These are phyloP conservation scores for Zhengitettix transpicula DNA, from an alignment of 2,888 invertebrate genomes.

Conservation along the genomic window DNA sequence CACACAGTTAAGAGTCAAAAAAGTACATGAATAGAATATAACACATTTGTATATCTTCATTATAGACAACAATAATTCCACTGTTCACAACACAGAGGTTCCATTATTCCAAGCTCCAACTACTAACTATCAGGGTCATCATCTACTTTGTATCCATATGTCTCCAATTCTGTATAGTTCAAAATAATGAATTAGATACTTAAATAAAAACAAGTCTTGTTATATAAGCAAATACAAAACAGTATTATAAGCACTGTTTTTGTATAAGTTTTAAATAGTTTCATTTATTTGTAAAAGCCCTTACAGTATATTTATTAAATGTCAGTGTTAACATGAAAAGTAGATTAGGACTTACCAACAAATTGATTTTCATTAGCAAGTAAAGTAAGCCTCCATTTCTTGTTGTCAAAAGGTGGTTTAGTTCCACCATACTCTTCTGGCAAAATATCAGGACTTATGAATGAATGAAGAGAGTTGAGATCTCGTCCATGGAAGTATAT, in stretches of 20 bases:
- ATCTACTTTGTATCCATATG: constrained; percentile 6
- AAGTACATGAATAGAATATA: too few relatives aligned
- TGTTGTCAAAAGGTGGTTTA: constrained; percentile 23
- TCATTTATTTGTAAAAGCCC: too few relatives aligned
- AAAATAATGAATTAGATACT: not conserved
- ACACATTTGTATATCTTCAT: too few relatives aligned
- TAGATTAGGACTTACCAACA: constrained; percentile 18
- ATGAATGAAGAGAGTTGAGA: constrained; percentile 23
- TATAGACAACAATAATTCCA: too few relatives aligned
- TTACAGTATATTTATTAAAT: not conserved
- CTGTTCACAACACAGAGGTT: too few relatives aligned
- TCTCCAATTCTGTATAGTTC: constrained; percentile 7
- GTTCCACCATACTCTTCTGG: constrained; percentile 26
- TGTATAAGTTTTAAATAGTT: too few relatives aligned
- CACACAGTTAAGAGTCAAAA: too few relatives aligned
- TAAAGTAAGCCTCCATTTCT: constrained; percentile 24
- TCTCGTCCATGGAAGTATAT: constrained; percentile 28
- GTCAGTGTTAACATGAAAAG: not conserved
- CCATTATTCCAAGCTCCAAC: too few relatives aligned
- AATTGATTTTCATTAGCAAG: constrained; percentile 27
- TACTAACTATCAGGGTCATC: not conserved
- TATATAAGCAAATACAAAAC: not conserved
- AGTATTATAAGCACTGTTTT: too few relatives aligned
- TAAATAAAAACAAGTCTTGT: not conserved
- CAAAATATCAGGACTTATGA: constrained; percentile 24